Evolutionary conservation across 2,888 invertebrate genomes (phyloP).

Genomic region (Dysmachus trigonus): DNA sequence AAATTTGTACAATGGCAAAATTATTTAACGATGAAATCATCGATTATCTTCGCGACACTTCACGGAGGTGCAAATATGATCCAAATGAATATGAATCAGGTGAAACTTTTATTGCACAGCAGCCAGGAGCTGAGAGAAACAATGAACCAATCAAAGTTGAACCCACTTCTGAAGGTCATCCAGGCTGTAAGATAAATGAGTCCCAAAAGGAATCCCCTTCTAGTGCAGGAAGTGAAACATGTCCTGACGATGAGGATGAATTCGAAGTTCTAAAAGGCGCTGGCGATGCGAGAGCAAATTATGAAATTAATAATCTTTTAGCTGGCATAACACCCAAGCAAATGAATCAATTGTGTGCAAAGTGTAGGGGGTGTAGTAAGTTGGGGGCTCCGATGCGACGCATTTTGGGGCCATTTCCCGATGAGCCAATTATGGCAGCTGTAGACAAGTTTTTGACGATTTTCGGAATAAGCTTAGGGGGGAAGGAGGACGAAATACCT

Average conservation of each 20-base stretch:
- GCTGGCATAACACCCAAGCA: background rate
- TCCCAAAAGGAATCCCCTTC: background rate
- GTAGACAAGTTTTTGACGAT: background rate
- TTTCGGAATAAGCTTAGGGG: background rate
- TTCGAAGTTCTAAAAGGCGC: background rate
- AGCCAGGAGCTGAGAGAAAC: background rate
- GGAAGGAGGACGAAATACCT: background rate
- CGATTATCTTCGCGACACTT: background rate
- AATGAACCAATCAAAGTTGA: background rate
- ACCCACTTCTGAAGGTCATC: background rate
- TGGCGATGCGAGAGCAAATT: background rate
- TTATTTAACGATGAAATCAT: background rate
- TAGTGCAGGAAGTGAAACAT: background rate
- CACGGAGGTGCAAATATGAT: background rate
- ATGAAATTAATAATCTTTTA: background rate
- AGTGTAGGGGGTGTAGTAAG: background rate
- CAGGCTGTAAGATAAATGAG: background rate
- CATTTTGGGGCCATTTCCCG: conserved; percentile 26
- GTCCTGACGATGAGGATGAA: background rate
- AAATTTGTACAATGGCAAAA: background rate
- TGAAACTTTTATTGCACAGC: background rate
- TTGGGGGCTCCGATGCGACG: background rate
- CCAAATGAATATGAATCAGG: background rate
- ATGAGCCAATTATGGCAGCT: conserved; percentile 1
- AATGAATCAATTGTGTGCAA: background rate